A percentile compares a stretch with the other conserved stretches of the same genome.
Evolutionary conservation across 2,888 invertebrate species (phyloP).

Genomic region (Scaptodrosophila latifasciaeformis): DNA sequence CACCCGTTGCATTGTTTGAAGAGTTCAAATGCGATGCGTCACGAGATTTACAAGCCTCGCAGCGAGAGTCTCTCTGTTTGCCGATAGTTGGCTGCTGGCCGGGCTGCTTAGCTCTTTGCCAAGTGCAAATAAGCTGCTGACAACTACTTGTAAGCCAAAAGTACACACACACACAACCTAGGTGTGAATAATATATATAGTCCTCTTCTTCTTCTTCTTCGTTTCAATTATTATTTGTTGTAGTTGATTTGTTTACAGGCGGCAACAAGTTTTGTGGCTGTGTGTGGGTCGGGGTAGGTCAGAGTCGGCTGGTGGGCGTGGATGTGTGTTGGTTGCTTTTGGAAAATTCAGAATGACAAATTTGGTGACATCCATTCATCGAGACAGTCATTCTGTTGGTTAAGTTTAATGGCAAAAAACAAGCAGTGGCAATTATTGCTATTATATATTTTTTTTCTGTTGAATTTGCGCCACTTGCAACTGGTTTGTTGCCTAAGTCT

Average conservation of each 20-base stretch:
- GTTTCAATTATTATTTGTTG: too few species aligned
- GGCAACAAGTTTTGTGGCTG: slow-evolving; percentile 33
- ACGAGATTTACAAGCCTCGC: slow-evolving; percentile 37
- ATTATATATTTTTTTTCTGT: too few species aligned
- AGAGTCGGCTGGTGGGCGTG: slow-evolving; percentile 3
- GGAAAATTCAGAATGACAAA: slow-evolving; percentile 34
- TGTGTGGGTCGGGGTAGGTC: background rate
- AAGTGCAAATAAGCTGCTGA: slow-evolving; percentile 7
- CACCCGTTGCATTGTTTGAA: slow-evolving; percentile 56
- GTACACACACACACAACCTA: background rate
- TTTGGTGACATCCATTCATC: slow-evolving; percentile 35
- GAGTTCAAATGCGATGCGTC: slow-evolving; percentile 56
- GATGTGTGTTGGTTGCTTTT: slow-evolving; percentile 15
- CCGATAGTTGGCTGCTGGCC: too few species aligned
- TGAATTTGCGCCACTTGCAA: slow-evolving; percentile 1
- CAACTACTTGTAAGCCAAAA: slow-evolving; percentile 1
- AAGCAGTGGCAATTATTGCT: too few species aligned
- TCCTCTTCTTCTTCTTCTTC: too few species aligned
- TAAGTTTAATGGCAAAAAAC: background rate
- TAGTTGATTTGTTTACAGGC: slow-evolving; percentile 46
- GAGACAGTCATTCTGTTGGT: background rate
- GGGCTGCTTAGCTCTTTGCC: slow-evolving; percentile 5
- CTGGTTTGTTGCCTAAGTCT: slow-evolving; percentile 10
- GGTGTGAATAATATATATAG: slow-evolving; percentile 14
- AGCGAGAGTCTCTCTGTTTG: too few species aligned